Base-by-base conservation (phyloP, 1,140 invertebrate genomes). In the Calephelis nemesis region DNA sequence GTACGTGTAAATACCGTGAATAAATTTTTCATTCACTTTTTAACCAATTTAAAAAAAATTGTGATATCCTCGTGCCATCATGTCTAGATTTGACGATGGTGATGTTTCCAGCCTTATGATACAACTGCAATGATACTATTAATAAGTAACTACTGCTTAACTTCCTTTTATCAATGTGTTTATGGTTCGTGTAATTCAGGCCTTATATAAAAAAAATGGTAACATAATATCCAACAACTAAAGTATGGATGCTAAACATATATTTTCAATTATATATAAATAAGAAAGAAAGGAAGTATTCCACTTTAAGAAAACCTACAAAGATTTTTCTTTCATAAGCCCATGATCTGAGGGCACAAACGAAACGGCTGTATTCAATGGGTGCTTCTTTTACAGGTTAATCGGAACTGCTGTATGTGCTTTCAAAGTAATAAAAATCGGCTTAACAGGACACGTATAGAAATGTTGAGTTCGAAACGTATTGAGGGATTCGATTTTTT, bases 351-450 rank as follows among this genome's bases (percentile, higher is more conserved):
- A 66, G 13, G 47, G 19, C n/a, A 39, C 47, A 65, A 66, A 58
- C 64, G 45, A 65, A 65, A 48, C 50, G 52, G 62, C 49, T 70
- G 63, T 69, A 69, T 74, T 74, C 63, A 74, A 68, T 67, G 65
- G 68, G 67, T 64, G 64, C 65, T 67, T 65, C 70, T 74, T 30
- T 72, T 72, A 64, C 45, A 67, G 67, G 62, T 75, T 73, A 73
- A 73, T 75, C 62, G 71, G 62, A 67, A 71, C 60, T 63, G 63
- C 64, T 49, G 65, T 70, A 69, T 62, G 70, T 66, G 63, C 63
- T 70, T 70, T 73, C 71, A 71, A 73, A 67, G 75, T 71, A 77
- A 77, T 77, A 77, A 77, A 77, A 77, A 77, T 77, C 75, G 75
- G 63, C 75, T 77, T 73, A 76, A 67, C 63, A 62, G 63, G 65